Evolutionary conservation across 1,140 invertebrate genomes (phyloP).

Genomic region (Dendrolimus kikuchii): DNA sequence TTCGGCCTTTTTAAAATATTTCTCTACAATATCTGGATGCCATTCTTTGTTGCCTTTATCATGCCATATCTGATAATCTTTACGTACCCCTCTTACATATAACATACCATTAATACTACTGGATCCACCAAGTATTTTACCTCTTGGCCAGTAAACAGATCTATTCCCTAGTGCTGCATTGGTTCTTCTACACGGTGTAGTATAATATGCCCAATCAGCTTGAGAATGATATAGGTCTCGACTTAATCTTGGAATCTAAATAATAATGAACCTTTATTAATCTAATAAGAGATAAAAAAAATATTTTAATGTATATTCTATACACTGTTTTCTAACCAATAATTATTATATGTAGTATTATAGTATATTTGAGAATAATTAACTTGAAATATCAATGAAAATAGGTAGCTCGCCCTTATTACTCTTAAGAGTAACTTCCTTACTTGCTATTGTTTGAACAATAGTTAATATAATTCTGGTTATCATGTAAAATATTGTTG

Average conservation of each 20-base stretch:
- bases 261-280: no score
- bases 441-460: no score
- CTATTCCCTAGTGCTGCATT: constrained; percentile 12
- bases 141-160: constrained; percentile 55
- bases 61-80: constrained; percentile 75
- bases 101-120: constrained; percentile 80
- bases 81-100: constrained; percentile 77
- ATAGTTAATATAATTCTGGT: no score
- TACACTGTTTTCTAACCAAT: no score
- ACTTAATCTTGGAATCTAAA: constrained; percentile 16
- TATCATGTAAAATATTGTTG: no score
- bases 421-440: no score
- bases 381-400: no score
- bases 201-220: constrained; percentile 19
- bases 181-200: constrained; percentile 8
- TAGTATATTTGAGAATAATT: no score
- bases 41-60: constrained; percentile 74
- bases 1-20: constrained; percentile 26
- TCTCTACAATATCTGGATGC: constrained; percentile 66
- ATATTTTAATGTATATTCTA: no score
- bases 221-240: constrained; percentile 6
- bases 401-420: no score
- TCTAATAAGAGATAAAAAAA: no score
- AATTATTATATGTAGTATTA: no score
- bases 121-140: constrained; percentile 75